phyloP scores from a whole-genome alignment of 92 coral and sea anemone genomes.

The Isaurus tuberculatus region DNA sequence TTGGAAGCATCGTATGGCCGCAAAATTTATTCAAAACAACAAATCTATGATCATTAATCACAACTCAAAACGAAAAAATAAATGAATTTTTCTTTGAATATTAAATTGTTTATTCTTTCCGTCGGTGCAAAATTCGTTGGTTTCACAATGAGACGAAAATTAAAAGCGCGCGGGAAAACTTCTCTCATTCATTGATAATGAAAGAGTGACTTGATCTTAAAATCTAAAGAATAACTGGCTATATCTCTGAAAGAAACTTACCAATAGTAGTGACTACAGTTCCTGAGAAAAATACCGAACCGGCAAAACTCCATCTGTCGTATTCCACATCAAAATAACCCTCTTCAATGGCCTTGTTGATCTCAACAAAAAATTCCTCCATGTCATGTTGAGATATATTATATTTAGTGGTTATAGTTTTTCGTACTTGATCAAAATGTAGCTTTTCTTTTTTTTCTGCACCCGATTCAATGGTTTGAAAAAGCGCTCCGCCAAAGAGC shows the following conservation, averaged over 20 bases:
- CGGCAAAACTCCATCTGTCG: slow-evolving; percentile 98
- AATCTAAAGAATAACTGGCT: not conserved
- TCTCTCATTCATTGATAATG: not conserved
- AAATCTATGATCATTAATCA: slow-evolving; percentile 18
- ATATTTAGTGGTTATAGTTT: slow-evolving; percentile 81
- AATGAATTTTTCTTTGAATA: slow-evolving; percentile 3
- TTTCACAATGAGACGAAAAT: not conserved
- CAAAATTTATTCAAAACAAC: slow-evolving; percentile 47
- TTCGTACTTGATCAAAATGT: slow-evolving; percentile 84
- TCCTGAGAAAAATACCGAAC: slow-evolving; percentile 94
- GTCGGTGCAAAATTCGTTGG: not conserved
- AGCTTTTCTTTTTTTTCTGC: slow-evolving; percentile 87
- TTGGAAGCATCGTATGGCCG: not conserved
- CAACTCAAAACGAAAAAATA: slow-evolving; percentile 8
- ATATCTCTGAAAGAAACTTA: slow-evolving; percentile 53
- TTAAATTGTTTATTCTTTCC: not conserved
- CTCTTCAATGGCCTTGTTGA: slow-evolving; percentile 95
- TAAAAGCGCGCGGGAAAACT: not conserved
- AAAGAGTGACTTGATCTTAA: not conserved
- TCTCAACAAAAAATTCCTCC: slow-evolving; percentile 79
- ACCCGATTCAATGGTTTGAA: slow-evolving; percentile 98
- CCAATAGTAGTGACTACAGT: slow-evolving; percentile 98
- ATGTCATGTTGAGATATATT: slow-evolving; percentile 93
- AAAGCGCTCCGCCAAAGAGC: slow-evolving; percentile 94
- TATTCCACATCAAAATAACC: slow-evolving; percentile 94